These are phyloP conservation scores for Heterodera schachtii DNA, from an alignment of 1,140 invertebrate species.

Conservation along the genomic window DNA sequence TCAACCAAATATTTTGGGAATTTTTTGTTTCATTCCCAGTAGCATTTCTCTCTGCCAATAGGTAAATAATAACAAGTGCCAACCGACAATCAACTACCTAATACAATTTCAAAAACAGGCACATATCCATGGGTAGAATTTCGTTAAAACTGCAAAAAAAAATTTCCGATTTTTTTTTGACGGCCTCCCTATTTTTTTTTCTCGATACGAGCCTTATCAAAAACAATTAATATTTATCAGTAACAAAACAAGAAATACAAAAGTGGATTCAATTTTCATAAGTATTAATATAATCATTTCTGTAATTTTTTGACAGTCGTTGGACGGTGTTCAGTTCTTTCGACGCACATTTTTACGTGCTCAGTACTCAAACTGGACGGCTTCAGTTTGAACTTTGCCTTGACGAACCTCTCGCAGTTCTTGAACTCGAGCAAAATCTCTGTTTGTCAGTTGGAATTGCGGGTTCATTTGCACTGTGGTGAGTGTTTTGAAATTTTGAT, in stretches of 20 bases:
- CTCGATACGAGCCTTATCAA: too few species aligned
- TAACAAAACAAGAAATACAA: too few species aligned
- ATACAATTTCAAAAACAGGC: too few species aligned
- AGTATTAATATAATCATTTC: too few species aligned
- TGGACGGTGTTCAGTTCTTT: conserved; percentile 28
- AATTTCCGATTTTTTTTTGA: too few species aligned
- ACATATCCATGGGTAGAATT: too few species aligned
- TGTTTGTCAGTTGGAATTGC: conserved; percentile 17
- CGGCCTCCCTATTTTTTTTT: too few species aligned
- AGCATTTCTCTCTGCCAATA: conserved; percentile 12
- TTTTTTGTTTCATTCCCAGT: conserved; percentile 9
- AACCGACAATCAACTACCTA: too few species aligned
- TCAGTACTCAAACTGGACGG: conserved; percentile 26
- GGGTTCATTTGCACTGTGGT: conserved; percentile 16
- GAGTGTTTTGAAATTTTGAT: background rate
- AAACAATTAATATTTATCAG: too few species aligned
- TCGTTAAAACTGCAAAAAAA: too few species aligned
- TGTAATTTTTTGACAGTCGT: background rate
- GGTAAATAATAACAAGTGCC: background rate
- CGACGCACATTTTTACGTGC: conserved; percentile 30
- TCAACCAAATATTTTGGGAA: background rate
- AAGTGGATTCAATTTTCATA: too few species aligned
- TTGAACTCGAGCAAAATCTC: conserved; percentile 20
- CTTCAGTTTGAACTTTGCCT: conserved; percentile 20
- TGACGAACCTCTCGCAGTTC: conserved; percentile 10